Conservation (phyloP, 2,797 vertebrate genomes). For the Amblyraja radiata region DNA sequence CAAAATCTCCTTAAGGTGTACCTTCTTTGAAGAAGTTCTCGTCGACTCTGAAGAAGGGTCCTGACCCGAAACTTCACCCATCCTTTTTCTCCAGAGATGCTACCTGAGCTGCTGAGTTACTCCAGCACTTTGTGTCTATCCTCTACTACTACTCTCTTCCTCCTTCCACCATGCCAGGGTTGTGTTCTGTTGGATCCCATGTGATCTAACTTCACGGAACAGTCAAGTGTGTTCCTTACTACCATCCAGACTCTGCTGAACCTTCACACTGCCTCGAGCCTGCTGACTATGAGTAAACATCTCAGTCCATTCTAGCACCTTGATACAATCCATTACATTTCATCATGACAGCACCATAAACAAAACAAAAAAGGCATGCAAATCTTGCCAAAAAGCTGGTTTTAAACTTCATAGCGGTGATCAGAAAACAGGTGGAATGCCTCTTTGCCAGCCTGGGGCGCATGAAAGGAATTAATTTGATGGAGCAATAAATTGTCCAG, state of each 20-base stretch:
- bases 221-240: neutral
- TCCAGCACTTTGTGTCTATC: too few species aligned
- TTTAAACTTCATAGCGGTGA: neutral
- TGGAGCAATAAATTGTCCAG: neutral
- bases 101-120: too few species aligned
- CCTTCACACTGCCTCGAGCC: neutral
- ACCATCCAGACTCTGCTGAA: neutral
- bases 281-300: neutral
- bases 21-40: too few species aligned
- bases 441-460: neutral
- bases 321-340: constrained; percentile 3
- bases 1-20: too few species aligned
- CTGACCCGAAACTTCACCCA: too few species aligned
- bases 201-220: too few species aligned
- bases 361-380: neutral
- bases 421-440: neutral
- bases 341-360: neutral
- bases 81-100: too few species aligned
- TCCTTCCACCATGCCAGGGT: too few species aligned
- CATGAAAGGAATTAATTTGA: constrained; percentile 12
- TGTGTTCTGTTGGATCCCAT: too few species aligned
- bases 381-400: neutral
- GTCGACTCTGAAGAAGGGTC: too few species aligned
- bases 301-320: neutral
- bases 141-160: too few species aligned